Base-by-base conservation (phyloP, 2,113 vertebrate genomes). In the Cavia porcellus region DNA sequence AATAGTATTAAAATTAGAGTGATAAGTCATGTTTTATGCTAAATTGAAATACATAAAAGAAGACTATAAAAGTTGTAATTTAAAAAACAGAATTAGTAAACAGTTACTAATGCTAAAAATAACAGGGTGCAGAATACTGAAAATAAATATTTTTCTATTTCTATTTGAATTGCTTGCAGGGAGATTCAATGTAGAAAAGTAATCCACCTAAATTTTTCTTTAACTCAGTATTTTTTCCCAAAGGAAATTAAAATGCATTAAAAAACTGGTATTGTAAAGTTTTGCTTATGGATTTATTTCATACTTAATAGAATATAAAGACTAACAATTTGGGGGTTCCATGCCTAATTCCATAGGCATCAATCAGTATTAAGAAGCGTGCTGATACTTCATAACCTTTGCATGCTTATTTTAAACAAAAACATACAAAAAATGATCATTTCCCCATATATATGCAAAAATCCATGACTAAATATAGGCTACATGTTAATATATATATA, bases 101-200 rank as follows among this genome's bases (percentile, higher is more conserved):
- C 92, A 68, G 55, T 14, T 2, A 62, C 8, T 38, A 94, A 22
- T 35, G 22, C 45, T 52, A 83, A 89, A 94, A 64, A 66, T 85
- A 59, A 70, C 20, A 70, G 8, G 3, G 92, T 94, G 35, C 4
- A 20, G 89, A 86, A 72, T 94, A 77, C 30, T 89, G 17, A 8
- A 5, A 28, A 13, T 38, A 83, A 89, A 70, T 87, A 70, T 55
- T 55, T 93, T 89, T 95, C 24, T 77, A 68, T 68, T 15, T 59
- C 92, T 7, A 90, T 66, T 97, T 94, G 20, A 94, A 11, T 13
- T 96, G 11, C 5, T 87, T 95, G 85, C 42, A 90, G 17, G 84
- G 35, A 92, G 0, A 57, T 7, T 95, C 4, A 74, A 86, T 50
- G 68, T 25, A 57, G 24, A 8, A 19, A 10, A 66, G 91, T 86